Base-by-base conservation (phyloP, 2,888 invertebrate genomes). In the Heteromurus nitidus region DNA sequence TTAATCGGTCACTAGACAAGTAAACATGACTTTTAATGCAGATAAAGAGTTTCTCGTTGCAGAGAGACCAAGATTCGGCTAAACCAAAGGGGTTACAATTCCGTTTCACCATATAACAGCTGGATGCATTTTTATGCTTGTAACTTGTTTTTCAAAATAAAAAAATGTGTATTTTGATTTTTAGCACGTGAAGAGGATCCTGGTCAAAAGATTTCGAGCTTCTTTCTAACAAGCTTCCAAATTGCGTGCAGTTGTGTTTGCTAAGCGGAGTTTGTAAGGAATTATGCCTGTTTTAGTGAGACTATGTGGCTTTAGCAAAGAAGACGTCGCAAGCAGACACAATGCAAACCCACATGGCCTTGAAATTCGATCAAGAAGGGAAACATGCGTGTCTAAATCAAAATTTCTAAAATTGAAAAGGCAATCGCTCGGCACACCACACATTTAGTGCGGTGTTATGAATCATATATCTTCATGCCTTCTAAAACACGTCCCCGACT, bases 21-120 rank as follows among this genome's bases (percentile, higher is more conserved):
- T 70, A 53, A 72, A 79, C 79, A 79, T 79, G 79, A 79, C 65
- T 79, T 79, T 62, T 72, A 65, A 53, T 79, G 65, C 53, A 64
- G 30, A 44, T 79, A 69, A 62, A n/a, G n/a, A n/a, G 20, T 30
- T 44, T n/a, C n/a, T n/a, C n/a, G n/a, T n/a, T n/a, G n/a, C n/a
- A n/a, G n/a, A n/a, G n/a, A n/a, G n/a, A n/a, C n/a, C n/a, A n/a
- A n/a, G n/a, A n/a, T n/a, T n/a, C n/a, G n/a, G n/a, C n/a, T n/a
- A n/a, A n/a, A 24, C 24, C 13, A 24, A 55, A 60, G 18, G 18
- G 31, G n/a, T 28, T n/a, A 65, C 53, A 70, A 55, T 79, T 79
- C 64, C 65, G 70, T 72, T 65, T 55, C 64, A 53, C 26, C 65
- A 55, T 79, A 70, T 70, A 79, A 79, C 79, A 79, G 79, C 70